phyloP scores from a whole-genome alignment of 2,888 invertebrate genomes.

The Ichneumon xanthorius region DNA sequence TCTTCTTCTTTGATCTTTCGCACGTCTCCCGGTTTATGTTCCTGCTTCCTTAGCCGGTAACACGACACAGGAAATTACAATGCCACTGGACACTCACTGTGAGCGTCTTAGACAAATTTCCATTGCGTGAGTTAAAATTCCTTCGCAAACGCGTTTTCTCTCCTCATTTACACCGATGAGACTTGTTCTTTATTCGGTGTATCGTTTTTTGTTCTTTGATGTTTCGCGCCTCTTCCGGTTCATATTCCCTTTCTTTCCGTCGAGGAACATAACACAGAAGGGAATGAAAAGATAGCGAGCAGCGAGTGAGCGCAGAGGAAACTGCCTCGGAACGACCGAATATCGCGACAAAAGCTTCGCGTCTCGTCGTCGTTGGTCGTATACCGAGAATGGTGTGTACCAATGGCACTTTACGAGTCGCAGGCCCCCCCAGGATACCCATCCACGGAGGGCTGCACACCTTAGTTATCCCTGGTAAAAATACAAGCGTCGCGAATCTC shows the following conservation, averaged over 20 bases:
- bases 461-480: constrained; percentile 45
- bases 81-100: no score
- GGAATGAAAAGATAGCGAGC: constrained; percentile 36
- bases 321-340: constrained; percentile 29
- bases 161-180: constrained; percentile 2
- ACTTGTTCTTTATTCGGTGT: not conserved
- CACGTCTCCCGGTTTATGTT: no score
- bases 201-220: constrained; percentile 19
- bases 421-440: constrained; percentile 24
- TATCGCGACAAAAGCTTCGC: constrained; percentile 38
- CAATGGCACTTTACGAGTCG: constrained; percentile 48
- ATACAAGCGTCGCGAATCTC: constrained; percentile 41
- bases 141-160: not conserved
- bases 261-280: constrained; percentile 1
- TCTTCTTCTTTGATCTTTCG: no score
- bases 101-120: no score
- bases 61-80: no score
- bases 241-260: not conserved
- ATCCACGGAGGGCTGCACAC: constrained; percentile 32
- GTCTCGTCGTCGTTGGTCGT: constrained; percentile 8
- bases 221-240: constrained; percentile 9
- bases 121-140: not conserved
- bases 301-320: constrained; percentile 9
- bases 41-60: no score
- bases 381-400: constrained; percentile 27